A percentile compares a stretch with the other conserved stretches of the same genome.
Conservation (phyloP, 2,113 vertebrate genomes). For the Zeus faber region DNA sequence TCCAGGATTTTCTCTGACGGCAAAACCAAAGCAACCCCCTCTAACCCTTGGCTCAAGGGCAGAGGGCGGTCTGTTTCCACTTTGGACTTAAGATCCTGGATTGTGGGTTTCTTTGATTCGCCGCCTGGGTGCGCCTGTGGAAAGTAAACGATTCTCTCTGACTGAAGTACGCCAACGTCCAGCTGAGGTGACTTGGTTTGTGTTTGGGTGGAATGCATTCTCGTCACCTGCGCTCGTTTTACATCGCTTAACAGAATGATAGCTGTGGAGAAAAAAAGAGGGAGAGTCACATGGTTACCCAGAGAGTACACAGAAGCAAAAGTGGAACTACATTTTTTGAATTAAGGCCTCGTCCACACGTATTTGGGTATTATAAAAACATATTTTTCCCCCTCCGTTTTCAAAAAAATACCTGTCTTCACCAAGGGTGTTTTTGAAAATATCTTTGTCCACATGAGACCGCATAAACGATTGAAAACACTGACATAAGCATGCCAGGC, state of each 20-base stretch:
- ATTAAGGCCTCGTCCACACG: too few species aligned
- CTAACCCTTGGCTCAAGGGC: background rate
- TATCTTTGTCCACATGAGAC: too few species aligned
- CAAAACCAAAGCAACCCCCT: background rate
- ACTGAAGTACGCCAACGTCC: background rate
- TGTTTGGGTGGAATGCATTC: background rate
- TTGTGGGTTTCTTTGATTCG: background rate
- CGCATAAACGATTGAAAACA: too few species aligned
- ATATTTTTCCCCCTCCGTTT: too few species aligned
- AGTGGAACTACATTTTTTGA: too few species aligned
- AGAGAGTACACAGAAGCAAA: too few species aligned
- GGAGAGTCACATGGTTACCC: background rate
- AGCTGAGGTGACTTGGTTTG: background rate
- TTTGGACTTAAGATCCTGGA: background rate
- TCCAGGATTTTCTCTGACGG: too few species aligned
- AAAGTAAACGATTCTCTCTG: constrained; percentile 35
- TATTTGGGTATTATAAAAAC: too few species aligned
- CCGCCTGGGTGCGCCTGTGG: background rate
- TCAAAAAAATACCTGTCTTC: too few species aligned
- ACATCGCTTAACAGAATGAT: constrained; percentile 34
- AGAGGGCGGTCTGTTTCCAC: background rate
- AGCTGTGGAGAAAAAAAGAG: constrained; percentile 31
- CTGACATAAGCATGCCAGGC: too few species aligned
- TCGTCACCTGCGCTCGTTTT: constrained; percentile 13
- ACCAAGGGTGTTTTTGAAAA: too few species aligned